Evolutionary conservation across 1,140 invertebrate genomes (phyloP), one percentile per base, ranked within the genome.

Genomic region (Pseudomyrmex sp.): DNA sequence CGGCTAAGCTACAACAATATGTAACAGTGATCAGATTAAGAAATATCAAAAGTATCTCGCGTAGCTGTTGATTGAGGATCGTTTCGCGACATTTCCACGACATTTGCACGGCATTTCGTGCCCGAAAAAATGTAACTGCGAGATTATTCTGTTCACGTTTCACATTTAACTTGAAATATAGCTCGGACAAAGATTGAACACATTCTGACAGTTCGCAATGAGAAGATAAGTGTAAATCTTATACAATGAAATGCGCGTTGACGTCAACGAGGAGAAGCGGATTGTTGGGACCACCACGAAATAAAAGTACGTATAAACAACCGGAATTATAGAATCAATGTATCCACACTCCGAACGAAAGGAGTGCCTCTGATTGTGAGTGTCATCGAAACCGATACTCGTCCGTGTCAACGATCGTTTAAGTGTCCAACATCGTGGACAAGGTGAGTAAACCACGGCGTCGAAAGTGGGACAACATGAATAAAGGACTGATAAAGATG

Each of bases 401-500:
- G 90, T n/a, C 10, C 85, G 85, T 86, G 87, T 90, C 91, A 90
- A 91, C 89, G 89, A 89, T 90, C 90, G 90, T 88, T 90, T 90
- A 88, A 91, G 89, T 88, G 79, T 70, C 85, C 63, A 73, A 83
- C 69, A 79, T 84, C 87, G 89, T 35, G 35, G 35, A 86, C 88
- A 87, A 90, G 85, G 87, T 91, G 89, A 69, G 76, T 87, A 87
- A 75, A 66, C 84, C 85, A 86, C 88, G 56, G 77, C 89, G 82
- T 80, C 50, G 70, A 74, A 88, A 85, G 90, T 90, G 88, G 87
- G 83, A 90, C 89, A 85, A 84, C 20, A 48, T n/a, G 69, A 68
- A 59, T 56, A 68, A 54, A 69, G 66, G n/a, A 75, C 54, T 35
- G 35, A 35, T 35, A 35, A 35, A 35, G 35, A 86, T 77, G 35